Evolutionary conservation across 2,113 vertebrate species (phyloP).

Genomic region (Callipepla squamata): DNA sequence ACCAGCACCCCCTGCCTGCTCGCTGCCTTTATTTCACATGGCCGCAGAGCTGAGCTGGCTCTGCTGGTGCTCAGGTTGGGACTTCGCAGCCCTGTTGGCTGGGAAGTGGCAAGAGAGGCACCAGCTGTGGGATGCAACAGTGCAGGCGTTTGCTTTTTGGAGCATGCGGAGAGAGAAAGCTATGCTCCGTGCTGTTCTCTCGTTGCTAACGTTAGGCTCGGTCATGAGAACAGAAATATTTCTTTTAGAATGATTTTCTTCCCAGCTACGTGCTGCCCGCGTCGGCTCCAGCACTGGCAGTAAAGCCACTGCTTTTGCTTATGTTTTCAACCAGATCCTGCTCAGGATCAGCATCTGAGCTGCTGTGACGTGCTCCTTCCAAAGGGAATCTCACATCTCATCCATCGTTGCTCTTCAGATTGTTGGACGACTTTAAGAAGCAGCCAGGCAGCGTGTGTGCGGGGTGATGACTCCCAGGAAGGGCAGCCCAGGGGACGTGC

Average conservation of each 20-base stretch:
- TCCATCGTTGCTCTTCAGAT: neutral
- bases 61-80: neutral
- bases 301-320: neutral
- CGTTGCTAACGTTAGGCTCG: neutral
- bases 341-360: neutral
- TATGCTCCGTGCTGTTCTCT: neutral
- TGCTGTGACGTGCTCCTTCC: neutral
- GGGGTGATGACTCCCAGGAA: neutral
- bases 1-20: neutral
- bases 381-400: neutral
- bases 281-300: neutral
- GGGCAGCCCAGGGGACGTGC: neutral
- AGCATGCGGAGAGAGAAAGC: neutral
- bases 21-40: neutral
- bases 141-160: constrained; percentile 11
- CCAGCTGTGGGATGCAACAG: too few relatives aligned
- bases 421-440: neutral
- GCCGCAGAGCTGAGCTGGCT: neutral
- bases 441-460: neutral
- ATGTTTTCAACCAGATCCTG: neutral
- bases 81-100: rapidly evolving
- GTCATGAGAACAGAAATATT: neutral
- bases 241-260: neutral
- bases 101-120: neutral
- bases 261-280: neutral